Base-by-base conservation (phyloP, 2,113 vertebrate genomes). In the Phyllostomus hastatus region DNA sequence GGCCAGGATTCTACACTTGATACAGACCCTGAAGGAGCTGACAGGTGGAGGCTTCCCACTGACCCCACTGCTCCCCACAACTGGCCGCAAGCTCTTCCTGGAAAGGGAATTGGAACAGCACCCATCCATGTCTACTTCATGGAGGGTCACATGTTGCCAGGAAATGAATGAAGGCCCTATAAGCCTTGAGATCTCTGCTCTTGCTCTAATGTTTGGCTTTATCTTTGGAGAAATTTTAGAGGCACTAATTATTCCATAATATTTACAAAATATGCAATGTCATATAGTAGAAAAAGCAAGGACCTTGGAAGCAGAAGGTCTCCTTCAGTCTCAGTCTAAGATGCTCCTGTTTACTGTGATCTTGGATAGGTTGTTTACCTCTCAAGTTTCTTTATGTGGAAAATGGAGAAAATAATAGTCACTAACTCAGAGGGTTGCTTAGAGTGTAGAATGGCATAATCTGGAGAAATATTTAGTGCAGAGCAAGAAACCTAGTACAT, bases 281-380 rank as follows among this genome's bases (percentile, higher is more conserved):
- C 69, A 46, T 54, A 14, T 22, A 76, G 52, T 78, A 20, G n/a
- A 80, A 76, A 76, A 41, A 90, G 26, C 14, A 84, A 76, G n/a
- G 50, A 28, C n/a, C 83, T 89, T 89, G 50, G 72, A 95, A 91
- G 66, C 15, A 50, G 38, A 91, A 86, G 17, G 43, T 70, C 52
- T 89, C 48, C 33, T 15, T 66, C 70, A 75, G 24, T 80, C 28
- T 90, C 59, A 35, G 2, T 54, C 22, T 48, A 61, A 48, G 5
- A 38, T 12, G 15, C 46, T 31, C 41, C 28, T 79, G 16, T 38
- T 89, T 17, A 87, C 11, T 22, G 35, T 31, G 24, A 22, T 73
- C 52, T 84, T 92, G 46, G 52, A 6, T 59, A 78, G 72, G 19
- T 72, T 90, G 75, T 67, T 97, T 93, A 91, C 48, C 6, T 90